Conservation (phyloP, 2,113 vertebrate species). For the Dendrocopos noguchii region DNA sequence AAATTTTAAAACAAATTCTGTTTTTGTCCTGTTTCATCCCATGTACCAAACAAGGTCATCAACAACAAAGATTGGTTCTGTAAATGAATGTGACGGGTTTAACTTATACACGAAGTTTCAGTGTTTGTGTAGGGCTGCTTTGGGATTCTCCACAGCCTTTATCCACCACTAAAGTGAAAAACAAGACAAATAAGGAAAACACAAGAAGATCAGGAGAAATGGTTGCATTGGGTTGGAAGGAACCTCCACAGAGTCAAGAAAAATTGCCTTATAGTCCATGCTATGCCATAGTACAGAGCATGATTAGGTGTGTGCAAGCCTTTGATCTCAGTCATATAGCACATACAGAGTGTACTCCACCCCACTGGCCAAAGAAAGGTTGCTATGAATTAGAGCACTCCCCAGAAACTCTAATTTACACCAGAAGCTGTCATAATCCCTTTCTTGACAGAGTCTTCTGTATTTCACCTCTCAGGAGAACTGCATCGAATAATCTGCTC, state of each 20-base stretch:
- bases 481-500: background rate
- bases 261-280: background rate
- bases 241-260: background rate
- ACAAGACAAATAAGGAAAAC: background rate
- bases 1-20: background rate
- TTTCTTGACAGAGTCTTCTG: background rate
- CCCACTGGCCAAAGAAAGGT: background rate
- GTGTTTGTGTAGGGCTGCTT: background rate
- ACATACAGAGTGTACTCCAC: background rate
- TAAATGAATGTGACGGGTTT: background rate
- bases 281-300: background rate
- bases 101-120: background rate
- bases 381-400: background rate
- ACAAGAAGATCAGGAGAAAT: background rate
- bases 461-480: background rate
- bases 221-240: background rate
- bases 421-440: background rate
- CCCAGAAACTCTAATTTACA: slow-evolving; percentile 8
- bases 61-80: background rate
- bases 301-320: background rate
- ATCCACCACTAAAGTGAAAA: background rate
- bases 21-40: background rate
- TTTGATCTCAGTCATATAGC: background rate
- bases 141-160: background rate
- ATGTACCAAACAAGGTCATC: background rate